These are phyloP conservation scores for Podarcis lilfordi DNA, from an alignment of 2,797 vertebrate species.

Conservation along the genomic window DNA sequence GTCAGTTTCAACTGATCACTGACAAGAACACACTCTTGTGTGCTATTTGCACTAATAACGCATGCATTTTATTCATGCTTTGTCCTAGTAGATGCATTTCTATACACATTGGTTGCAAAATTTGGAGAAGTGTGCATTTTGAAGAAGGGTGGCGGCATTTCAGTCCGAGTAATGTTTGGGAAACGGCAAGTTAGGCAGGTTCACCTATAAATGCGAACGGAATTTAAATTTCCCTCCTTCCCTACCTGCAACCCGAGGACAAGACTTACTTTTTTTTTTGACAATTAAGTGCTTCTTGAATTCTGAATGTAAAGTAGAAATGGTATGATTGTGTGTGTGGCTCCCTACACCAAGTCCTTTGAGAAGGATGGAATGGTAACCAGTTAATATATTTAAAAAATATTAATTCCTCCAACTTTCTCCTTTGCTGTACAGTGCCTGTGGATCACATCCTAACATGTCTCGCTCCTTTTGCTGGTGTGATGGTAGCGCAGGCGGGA, in stretches of 20 bases:
- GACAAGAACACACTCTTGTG: no score
- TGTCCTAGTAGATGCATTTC: no score
- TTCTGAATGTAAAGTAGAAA: neutral
- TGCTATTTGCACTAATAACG: no score
- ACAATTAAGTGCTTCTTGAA: neutral
- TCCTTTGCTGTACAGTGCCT: neutral
- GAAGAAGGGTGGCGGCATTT: no score
- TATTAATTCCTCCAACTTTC: neutral
- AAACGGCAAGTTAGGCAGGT: no score
- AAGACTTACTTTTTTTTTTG: neutral
- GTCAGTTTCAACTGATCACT: no score
- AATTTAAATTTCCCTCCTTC: no score
- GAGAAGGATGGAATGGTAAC: neutral
- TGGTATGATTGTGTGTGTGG: neutral
- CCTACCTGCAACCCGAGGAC: neutral
- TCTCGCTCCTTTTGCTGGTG: constrained; percentile 24
- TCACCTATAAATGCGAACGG: no score
- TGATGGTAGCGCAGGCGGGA: constrained; percentile 7
- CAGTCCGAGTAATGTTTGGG: no score
- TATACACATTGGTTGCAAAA: no score
- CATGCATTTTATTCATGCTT: no score
- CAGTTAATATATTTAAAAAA: neutral
- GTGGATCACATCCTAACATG: neutral
- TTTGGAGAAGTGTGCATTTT: no score
- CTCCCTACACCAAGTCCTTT: neutral